These are phyloP conservation scores for Umimayanthus kanabou DNA, from an alignment of 92 coral and sea anemone genomes.

Conservation along the genomic window DNA sequence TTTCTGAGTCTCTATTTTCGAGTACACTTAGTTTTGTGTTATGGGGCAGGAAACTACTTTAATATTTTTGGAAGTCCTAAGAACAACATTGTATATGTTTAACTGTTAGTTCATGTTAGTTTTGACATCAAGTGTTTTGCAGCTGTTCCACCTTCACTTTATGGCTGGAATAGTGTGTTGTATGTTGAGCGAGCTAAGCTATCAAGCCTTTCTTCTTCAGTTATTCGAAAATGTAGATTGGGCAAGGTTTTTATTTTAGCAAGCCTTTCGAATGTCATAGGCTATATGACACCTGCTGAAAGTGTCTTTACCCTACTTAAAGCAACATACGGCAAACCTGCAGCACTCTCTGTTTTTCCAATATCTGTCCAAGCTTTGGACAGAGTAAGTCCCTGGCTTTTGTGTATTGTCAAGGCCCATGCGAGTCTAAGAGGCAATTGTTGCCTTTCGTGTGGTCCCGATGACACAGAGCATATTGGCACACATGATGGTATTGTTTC, in stretches of 20 bases:
- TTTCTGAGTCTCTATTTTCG: not conserved
- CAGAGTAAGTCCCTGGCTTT: constrained; percentile 56
- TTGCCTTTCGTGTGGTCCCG: no score
- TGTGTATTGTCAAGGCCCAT: constrained; percentile 41
- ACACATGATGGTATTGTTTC: no score
- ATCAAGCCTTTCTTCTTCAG: constrained; percentile 20
- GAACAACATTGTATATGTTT: constrained; percentile 1
- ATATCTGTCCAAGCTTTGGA: constrained; percentile 63
- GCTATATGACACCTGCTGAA: constrained; percentile 41
- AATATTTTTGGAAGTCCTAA: constrained; percentile 8
- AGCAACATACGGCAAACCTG: constrained; percentile 62
- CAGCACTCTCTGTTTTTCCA: constrained; percentile 25
- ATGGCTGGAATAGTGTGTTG: not conserved
- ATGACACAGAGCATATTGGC: no score
- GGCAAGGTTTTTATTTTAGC: not conserved
- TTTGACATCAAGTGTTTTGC: constrained; percentile 16
- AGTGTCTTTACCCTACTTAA: constrained; percentile 46
- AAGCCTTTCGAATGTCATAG: constrained; percentile 43
- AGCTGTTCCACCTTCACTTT: constrained; percentile 8
- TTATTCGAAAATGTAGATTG: constrained; percentile 19
- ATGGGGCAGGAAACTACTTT: constrained; percentile 7
- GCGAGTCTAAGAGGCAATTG: no score
- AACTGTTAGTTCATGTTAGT: constrained; percentile 10
- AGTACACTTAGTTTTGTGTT: constrained; percentile 3
- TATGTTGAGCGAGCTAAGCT: constrained; percentile 11